Conservation (phyloP, 1,140 invertebrate species). For the Vanessa tameamea region DNA sequence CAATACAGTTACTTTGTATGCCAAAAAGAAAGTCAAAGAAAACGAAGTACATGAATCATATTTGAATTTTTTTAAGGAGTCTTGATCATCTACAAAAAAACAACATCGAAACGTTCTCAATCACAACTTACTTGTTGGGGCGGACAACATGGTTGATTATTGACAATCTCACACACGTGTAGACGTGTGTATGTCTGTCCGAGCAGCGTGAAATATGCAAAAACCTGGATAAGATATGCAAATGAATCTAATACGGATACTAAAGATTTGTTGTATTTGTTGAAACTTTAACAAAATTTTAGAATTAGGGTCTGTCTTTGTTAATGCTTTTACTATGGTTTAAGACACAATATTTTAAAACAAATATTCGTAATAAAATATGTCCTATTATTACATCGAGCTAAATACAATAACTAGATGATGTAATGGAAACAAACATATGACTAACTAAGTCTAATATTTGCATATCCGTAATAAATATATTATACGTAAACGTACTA, state of each 20-base stretch:
- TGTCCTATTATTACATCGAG: background rate
- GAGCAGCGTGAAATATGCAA: conserved; percentile 73
- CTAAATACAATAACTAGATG: background rate
- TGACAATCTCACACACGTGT: conserved; percentile 91
- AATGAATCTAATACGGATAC: background rate
- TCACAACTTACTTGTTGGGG: conserved; percentile 86
- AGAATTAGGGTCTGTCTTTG: too few relatives aligned
- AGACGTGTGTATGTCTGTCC: conserved; percentile 93
- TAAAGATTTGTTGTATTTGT: too few relatives aligned
- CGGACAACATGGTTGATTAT: conserved; percentile 90
- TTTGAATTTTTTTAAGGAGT: conserved; percentile 3
- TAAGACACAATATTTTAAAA: too few relatives aligned
- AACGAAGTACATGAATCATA: background rate
- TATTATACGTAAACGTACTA: background rate
- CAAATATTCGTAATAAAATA: too few relatives aligned
- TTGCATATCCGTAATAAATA: conserved; percentile 4
- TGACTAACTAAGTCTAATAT: background rate
- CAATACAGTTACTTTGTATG: conserved; percentile 8
- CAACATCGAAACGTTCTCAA: conserved; percentile 10
- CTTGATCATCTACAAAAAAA: conserved; percentile 10
- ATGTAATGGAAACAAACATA: background rate
- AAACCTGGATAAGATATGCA: conserved; percentile 45
- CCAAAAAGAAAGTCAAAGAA: conserved; percentile 8
- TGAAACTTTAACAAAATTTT: too few relatives aligned
- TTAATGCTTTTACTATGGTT: too few relatives aligned